phyloP scores from a whole-genome alignment of 1,140 invertebrate species.

The Helicoverpa armigera region DNA sequence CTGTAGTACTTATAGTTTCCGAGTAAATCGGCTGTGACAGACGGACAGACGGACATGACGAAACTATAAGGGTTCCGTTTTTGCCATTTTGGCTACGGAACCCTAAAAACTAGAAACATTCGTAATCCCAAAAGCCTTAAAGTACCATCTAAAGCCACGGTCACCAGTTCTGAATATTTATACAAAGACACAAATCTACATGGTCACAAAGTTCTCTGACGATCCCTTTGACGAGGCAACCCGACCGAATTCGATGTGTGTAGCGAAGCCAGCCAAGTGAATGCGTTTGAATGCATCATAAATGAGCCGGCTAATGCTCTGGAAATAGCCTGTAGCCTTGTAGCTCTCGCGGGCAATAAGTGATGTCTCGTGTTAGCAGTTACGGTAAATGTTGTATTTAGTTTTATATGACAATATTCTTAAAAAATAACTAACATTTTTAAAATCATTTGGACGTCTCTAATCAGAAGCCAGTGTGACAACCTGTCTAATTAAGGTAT shows the following conservation, averaged over 20 bases:
- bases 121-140: background rate
- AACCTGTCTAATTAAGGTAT: no score
- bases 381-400: background rate
- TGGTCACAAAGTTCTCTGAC: background rate
- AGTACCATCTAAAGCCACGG: background rate
- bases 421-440: background rate
- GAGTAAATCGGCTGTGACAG: no score
- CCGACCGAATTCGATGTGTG: conserved; percentile 15
- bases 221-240: conserved; percentile 28
- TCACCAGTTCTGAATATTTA: background rate
- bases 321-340: conserved; percentile 29
- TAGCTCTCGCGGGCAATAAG: background rate
- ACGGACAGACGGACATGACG: no score
- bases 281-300: conserved; percentile 36
- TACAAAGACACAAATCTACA: conserved; percentile 18
- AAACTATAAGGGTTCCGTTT: no score
- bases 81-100: no score
- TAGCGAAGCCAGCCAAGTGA: conserved; percentile 13
- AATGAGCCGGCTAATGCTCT: conserved; percentile 42
- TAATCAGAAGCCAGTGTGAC: no score
- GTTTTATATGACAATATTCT: background rate
- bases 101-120: background rate
- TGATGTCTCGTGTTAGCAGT: background rate
- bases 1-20: no score
- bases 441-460: no score